Evolutionary conservation across 1,140 invertebrate genomes (phyloP).

Genomic region (Telenomus remus): DNA sequence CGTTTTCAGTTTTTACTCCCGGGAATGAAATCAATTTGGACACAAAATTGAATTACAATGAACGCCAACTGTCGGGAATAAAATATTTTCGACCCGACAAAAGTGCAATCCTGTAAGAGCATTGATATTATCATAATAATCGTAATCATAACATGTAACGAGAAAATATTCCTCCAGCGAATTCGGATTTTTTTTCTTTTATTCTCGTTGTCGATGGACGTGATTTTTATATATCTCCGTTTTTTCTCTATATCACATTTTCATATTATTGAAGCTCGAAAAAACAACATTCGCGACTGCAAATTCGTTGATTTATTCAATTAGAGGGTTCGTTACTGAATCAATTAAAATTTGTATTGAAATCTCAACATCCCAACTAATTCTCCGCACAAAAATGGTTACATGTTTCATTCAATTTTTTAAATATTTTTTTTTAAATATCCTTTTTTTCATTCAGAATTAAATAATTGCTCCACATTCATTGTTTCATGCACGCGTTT

Average conservation of each 20-base stretch:
- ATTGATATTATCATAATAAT: conserved; percentile 52
- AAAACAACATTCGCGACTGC: too few species aligned
- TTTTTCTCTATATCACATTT: background rate
- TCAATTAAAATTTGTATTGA: too few species aligned
- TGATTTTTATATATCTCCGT: background rate
- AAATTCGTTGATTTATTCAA: too few species aligned
- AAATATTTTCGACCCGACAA: conserved; percentile 50
- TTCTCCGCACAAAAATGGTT: too few species aligned
- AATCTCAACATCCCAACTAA: too few species aligned
- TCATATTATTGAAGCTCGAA: background rate
- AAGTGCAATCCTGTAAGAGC: conserved; percentile 50
- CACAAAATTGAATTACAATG: conserved; percentile 60
- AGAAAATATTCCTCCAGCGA: conserved; percentile 30
- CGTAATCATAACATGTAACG: conserved; percentile 46
- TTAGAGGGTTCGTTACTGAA: too few species aligned
- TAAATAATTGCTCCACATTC: too few species aligned
- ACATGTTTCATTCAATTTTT: too few species aligned
- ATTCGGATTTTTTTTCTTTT: conserved; percentile 19
- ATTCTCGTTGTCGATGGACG: conserved; percentile 21
- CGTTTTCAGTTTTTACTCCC: conserved; percentile 59
- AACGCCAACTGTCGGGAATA: conserved; percentile 58
- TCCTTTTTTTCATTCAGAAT: too few species aligned
- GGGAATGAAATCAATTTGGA: conserved; percentile 60
- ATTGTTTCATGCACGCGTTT: too few species aligned
- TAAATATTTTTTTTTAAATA: too few species aligned